Evolutionary conservation across 2,888 invertebrate species (phyloP).

Genomic region (Pammene fasciana): DNA sequence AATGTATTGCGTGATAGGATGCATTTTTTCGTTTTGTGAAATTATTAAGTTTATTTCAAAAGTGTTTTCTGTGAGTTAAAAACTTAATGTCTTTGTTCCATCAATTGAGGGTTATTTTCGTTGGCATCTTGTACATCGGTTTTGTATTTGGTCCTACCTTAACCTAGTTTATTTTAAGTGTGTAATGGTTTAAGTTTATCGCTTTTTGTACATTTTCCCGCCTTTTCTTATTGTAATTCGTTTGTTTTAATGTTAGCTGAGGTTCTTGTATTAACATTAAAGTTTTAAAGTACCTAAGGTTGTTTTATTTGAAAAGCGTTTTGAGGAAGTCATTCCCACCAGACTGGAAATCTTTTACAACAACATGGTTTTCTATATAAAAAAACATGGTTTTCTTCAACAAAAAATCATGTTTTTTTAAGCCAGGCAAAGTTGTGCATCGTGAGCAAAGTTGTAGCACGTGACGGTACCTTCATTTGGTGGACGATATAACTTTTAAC

Average conservation of each 20-base stretch:
- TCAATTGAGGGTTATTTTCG: conserved; percentile 25
- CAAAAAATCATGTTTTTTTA: no score
- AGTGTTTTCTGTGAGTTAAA: conserved; percentile 19
- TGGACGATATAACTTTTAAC: no score
- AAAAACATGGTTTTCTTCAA: no score
- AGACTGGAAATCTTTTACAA: no score
- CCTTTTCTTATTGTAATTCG: conserved; percentile 37
- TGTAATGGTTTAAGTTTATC: conserved; percentile 32
- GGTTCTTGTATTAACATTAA: conserved; percentile 52
- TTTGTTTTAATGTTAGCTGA: conserved; percentile 43
- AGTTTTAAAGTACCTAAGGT: conserved; percentile 31
- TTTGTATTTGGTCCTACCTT: conserved; percentile 28
- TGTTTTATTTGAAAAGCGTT: conserved; percentile 9
- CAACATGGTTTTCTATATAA: no score
- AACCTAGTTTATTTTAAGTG: conserved; percentile 32
- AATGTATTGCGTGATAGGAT: conserved; percentile 10
- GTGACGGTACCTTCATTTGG: no score
- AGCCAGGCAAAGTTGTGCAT: no score
- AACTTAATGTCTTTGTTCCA: conserved; percentile 6
- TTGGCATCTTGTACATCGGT: conserved; percentile 13
- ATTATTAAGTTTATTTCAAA: conserved; percentile 10
- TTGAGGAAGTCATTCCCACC: no score
- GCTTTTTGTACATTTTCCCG: conserved; percentile 33
- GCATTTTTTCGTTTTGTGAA: conserved; percentile 37
- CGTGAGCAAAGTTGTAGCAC: no score